Conservation (phyloP, 1,140 invertebrate species). For the Periplaneta americana region DNA sequence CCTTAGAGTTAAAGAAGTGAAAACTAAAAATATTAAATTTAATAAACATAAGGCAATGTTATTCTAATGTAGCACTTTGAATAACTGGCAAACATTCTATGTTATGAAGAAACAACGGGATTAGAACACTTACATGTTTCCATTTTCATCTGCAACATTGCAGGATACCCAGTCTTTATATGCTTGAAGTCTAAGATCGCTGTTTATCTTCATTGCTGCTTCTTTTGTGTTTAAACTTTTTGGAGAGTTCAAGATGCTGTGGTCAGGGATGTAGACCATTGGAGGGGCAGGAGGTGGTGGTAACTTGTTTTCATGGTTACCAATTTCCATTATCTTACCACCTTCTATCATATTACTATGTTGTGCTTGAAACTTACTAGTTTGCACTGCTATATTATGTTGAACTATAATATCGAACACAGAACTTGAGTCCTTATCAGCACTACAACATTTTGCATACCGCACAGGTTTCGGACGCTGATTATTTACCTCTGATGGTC, state of each 20-base stretch:
- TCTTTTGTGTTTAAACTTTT: not conserved
- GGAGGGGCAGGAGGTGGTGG: too few species aligned
- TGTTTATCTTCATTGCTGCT: not conserved
- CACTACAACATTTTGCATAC: not conserved
- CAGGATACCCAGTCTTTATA: not conserved
- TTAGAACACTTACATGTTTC: slow-evolving; percentile 24
- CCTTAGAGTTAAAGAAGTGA: too few species aligned
- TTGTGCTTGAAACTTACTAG: not conserved
- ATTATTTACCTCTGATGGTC: not conserved
- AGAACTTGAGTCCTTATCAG: not conserved
- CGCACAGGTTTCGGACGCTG: not conserved
- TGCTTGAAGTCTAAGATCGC: not conserved
- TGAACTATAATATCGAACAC: not conserved
- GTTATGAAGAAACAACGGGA: too few species aligned
- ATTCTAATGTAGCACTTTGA: too few species aligned
- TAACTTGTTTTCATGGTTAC: too few species aligned
- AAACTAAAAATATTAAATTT: too few species aligned
- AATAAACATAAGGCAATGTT: too few species aligned
- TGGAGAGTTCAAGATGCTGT: not conserved
- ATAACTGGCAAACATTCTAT: too few species aligned
- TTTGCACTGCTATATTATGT: not conserved
- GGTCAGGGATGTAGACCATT: not conserved
- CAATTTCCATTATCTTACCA: too few species aligned
- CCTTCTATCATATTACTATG: too few species aligned
- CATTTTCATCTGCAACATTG: slow-evolving; percentile 24